Percentiles rank a stretch among this genome's conserved stretches.
Evolutionary conservation across 2,113 vertebrate species (phyloP).

Genomic region (Brienomyrus brachyistius): DNA sequence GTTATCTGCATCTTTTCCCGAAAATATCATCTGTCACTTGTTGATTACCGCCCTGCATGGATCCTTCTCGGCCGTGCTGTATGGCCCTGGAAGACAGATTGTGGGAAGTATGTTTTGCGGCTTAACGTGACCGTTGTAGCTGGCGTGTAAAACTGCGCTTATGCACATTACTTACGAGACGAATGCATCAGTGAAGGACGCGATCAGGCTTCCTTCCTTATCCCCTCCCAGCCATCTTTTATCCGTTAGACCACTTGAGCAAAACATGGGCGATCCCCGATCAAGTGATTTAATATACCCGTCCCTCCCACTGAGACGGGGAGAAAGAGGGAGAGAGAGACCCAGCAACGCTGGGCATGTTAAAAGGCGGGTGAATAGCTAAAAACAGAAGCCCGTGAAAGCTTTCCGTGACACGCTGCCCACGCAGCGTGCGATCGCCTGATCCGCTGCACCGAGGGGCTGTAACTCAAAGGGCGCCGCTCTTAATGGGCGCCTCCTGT

Average conservation of each 20-base stretch:
- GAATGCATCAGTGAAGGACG: constrained; percentile 26
- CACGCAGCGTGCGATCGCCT: constrained; percentile 24
- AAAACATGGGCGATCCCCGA: constrained; percentile 36
- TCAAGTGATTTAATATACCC: constrained; percentile 35
- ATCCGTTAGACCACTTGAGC: constrained; percentile 35
- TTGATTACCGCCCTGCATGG: constrained; percentile 16
- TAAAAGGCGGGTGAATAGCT: constrained; percentile 12
- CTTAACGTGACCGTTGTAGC: constrained; percentile 20
- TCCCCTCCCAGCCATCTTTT: constrained; percentile 28
- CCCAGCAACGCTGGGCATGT: constrained; percentile 30
- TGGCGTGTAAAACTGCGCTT: constrained; percentile 33
- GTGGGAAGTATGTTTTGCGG: not conserved
- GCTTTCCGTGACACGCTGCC: constrained; percentile 29
- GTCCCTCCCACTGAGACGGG: constrained; percentile 1
- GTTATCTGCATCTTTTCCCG: constrained; percentile 39
- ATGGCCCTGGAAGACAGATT: not conserved
- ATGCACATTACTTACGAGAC: constrained; percentile 31
- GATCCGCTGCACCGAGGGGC: constrained; percentile 25
- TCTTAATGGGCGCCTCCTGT: constrained; percentile 41
- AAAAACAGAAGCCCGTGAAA: constrained; percentile 16
- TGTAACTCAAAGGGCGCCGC: not conserved
- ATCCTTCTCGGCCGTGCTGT: not conserved
- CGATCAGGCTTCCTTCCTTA: not conserved
- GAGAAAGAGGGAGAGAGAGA: constrained; percentile 9
- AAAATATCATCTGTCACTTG: constrained; percentile 53